Percentiles rank a stretch among this genome's conserved stretches.
These are phyloP conservation scores for Andrena marginata DNA, from an alignment of 2,888 invertebrate genomes.

Conservation along the genomic window DNA sequence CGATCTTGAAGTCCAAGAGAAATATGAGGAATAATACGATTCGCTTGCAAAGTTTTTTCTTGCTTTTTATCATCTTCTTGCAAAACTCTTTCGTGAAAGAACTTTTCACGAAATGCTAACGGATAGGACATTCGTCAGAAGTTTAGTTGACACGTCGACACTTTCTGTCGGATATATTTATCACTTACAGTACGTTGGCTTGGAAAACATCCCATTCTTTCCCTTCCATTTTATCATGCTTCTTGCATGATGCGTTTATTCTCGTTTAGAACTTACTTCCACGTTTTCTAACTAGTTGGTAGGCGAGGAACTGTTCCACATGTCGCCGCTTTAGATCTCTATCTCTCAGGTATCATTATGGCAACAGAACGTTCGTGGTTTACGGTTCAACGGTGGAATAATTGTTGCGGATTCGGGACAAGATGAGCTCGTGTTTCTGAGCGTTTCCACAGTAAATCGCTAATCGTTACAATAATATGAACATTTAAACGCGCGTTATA, in stretches of 20 bases:
- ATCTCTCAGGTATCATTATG: background rate
- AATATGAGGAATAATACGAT: no score
- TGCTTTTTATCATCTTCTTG: background rate
- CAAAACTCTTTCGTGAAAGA: background rate
- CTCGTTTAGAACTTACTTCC: background rate
- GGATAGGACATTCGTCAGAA: background rate
- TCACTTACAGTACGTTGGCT: constrained; percentile 15
- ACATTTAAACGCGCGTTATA: no score
- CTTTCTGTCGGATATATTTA: constrained; percentile 6
- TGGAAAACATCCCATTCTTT: background rate
- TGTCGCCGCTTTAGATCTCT: background rate
- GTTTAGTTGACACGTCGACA: background rate
- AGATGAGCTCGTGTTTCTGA: no score
- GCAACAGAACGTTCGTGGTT: background rate
- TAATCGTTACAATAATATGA: no score
- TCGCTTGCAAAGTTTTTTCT: background rate
- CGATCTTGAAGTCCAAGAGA: no score
- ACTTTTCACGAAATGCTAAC: background rate
- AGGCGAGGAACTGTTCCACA: background rate
- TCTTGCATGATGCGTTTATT: background rate
- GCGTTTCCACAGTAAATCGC: no score
- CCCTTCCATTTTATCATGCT: background rate
- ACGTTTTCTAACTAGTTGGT: background rate
- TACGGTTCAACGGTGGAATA: background rate
- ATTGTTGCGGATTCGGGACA: background rate